Base-by-base conservation (phyloP, 1,140 invertebrate species). In the Ceratina calcarata region DNA sequence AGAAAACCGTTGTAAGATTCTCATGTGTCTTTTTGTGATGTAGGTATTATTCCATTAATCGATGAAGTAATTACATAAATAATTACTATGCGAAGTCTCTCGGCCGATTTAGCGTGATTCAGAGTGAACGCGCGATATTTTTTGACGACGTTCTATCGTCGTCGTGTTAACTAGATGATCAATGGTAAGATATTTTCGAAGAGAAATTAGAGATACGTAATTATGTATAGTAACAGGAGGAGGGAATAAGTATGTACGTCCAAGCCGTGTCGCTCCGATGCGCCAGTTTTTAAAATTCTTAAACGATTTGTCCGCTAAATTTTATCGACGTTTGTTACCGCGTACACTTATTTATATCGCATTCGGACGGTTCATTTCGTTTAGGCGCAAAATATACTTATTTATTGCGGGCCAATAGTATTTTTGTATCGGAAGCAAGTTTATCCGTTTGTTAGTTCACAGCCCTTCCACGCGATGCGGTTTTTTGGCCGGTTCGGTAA, bases 11-110 rank as follows among this genome's bases (percentile, higher is more conserved):
- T 22, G 71, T 57, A 53, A 61, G 37, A 67, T 78, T 76, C 16
- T 65, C 49, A 37, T 27, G 45, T n/a, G n/a, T 74, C n/a, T 16
- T 69, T 74, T 78, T 55, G n/a, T 61, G 66, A 70, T 73, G 37
- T 45, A 45, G 37, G 58, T 77, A 74, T 60, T 69, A 66, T 72
- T 75, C 68, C 0, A 64, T 75, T 73, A 68, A 74, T 73, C 60
- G 65, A 57, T 68, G 57, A 77, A 74, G 27, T 81, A 77, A 76
- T 80, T 67, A 53, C 13, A 69, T 57, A 75, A 83, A 72, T 72
- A 76, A 80, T 70, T 45, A 16, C 20, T n/a, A 45, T 10, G 57
- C 3, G 57, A 32, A 61, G 24, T 58, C 49, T 57, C 18, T 8
- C 64, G 18, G 57, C 53, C 72, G 27, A 22, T 15, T 53, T 1